These are phyloP conservation scores for Coenobita brevimanus DNA, from an alignment of 1,140 invertebrate species.

Conservation along the genomic window DNA sequence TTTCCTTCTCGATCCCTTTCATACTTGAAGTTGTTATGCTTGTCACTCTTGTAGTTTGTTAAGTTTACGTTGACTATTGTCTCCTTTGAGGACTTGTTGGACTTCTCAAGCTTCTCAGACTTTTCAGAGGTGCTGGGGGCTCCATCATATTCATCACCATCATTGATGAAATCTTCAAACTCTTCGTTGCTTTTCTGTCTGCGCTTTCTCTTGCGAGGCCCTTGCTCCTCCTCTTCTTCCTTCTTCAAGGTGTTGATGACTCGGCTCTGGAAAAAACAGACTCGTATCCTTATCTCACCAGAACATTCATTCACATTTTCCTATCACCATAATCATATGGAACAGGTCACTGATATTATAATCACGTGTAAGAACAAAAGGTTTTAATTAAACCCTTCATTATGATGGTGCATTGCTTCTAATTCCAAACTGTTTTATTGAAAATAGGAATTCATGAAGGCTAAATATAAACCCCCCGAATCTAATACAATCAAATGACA, in stretches of 20 bases:
- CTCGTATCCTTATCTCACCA: too few species aligned
- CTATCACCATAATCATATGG: too few species aligned
- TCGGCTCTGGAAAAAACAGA: slow-evolving; percentile 76
- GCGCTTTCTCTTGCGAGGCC: slow-evolving; percentile 80
- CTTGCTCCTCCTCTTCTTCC: slow-evolving; percentile 82
- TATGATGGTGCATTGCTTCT: too few species aligned
- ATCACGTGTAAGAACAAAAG: too few species aligned
- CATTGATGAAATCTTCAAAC: slow-evolving; percentile 69
- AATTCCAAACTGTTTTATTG: too few species aligned
- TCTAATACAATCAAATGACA: too few species aligned
- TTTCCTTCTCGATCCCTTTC: slow-evolving; percentile 63
- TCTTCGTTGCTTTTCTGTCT: slow-evolving; percentile 73
- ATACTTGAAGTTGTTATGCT: slow-evolving; percentile 73
- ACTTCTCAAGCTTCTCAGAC: too few species aligned
- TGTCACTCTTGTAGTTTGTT: slow-evolving; percentile 70
- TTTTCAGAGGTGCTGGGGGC: neutral
- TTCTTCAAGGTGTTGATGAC: slow-evolving; percentile 84
- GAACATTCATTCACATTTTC: too few species aligned
- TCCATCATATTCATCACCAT: slow-evolving; percentile 68
- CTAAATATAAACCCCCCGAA: too few species aligned
- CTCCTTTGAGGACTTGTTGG: slow-evolving; percentile 26
- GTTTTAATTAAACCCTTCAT: too few species aligned
- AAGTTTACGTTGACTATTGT: slow-evolving; percentile 52
- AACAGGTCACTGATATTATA: too few species aligned
- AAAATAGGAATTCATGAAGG: too few species aligned